Base-by-base conservation (phyloP, 2,888 invertebrate genomes). In the Dermolepida albohirtum region DNA sequence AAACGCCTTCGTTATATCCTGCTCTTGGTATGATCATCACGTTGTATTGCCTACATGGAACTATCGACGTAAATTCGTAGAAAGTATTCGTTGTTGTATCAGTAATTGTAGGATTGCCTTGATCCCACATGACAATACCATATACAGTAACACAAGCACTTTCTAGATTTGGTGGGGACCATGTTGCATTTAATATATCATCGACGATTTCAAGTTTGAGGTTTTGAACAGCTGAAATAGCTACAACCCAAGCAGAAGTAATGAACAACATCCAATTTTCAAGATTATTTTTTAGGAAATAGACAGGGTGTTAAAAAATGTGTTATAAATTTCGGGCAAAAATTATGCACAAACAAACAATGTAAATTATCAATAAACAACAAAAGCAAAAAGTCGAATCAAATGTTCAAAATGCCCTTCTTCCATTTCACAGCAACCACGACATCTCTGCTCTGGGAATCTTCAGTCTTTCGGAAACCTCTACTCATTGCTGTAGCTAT, bases 141-240 rank as follows among this genome's bases (percentile, higher is more conserved):
- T 70, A 70, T 44, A 12, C 2, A n/a, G 41, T 50, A 39, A 67
- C 52, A 14, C 70, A 70, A 39, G 41, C 59, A 1, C 12, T 43
- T 17, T 50, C 52, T 6, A 44, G 12, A 39, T 11, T 10, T 6
- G 67, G 70, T 0, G 66, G 44, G 12, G 47, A 22, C 72, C 72
- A 73, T 14, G 63, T 70, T 22, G 50, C 47, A 14, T 41, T 57
- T 22, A 72, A 8, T 11, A 16, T 11, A 49, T 55, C 40, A 5
- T 49, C 64, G 6, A 55, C n/a, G 1, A 55, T 5, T 12, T n/a
- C 11, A n/a, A 40, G 11, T 11, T 5, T 5, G 14, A 62, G 43
- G 52, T 66, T 54, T 52, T 7, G 11, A 5, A 65, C 62, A 29
- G 27, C 22, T 11, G 34, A 12, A 41, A 59, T 11, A 40, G 10